phyloP scores from a whole-genome alignment of 2,888 invertebrate species.

The Encarsia formosa region DNA sequence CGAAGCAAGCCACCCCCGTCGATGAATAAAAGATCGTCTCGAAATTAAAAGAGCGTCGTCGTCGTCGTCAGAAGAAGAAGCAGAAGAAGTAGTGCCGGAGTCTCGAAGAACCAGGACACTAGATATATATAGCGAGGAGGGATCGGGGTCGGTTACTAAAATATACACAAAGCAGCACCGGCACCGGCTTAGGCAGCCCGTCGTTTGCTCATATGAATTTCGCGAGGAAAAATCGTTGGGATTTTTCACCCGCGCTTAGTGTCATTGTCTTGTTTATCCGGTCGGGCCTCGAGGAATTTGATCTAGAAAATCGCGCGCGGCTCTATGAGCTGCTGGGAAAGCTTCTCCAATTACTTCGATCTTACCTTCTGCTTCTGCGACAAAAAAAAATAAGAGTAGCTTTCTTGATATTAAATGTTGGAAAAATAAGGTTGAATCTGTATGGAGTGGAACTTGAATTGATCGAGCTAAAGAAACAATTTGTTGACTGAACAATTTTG shows the following conservation, averaged over 20 bases:
- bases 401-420: too few relatives aligned
- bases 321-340: too few relatives aligned
- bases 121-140: constrained; percentile 48
- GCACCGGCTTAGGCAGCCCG: constrained; percentile 31
- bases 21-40: constrained; percentile 31
- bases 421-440: too few relatives aligned
- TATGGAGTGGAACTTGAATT: too few relatives aligned
- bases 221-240: not conserved
- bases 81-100: constrained; percentile 37
- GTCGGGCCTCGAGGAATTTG: too few relatives aligned
- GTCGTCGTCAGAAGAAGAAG: not conserved
- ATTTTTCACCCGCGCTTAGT: not conserved
- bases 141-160: constrained; percentile 52
- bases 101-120: constrained; percentile 45
- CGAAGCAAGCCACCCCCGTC: not conserved
- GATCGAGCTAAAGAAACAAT: too few relatives aligned
- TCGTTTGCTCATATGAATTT: constrained; percentile 43
- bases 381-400: too few relatives aligned
- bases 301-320: too few relatives aligned
- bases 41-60: constrained; percentile 29
- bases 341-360: too few relatives aligned
- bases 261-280: too few relatives aligned
- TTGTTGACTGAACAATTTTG: too few relatives aligned
- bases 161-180: constrained; percentile 48
- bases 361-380: too few relatives aligned